Conservation (phyloP, 2,888 invertebrate species). For the Lithosia quadra region DNA sequence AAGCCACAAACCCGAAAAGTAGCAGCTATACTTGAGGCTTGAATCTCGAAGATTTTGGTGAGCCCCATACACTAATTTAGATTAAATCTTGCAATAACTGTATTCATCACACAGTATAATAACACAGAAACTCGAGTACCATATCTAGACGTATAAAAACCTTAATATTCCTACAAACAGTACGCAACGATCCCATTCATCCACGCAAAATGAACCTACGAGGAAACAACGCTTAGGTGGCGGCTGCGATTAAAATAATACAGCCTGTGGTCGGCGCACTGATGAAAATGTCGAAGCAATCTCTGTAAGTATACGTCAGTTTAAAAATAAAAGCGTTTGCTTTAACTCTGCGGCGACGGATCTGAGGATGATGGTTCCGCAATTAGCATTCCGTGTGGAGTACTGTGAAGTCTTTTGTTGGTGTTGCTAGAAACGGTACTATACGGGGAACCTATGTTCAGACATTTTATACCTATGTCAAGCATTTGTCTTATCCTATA, state of each 20-base stretch:
- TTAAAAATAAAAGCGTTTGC: constrained; percentile 81
- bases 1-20: neutral
- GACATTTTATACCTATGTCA: neutral
- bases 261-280: constrained; percentile 74
- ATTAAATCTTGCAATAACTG: neutral
- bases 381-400: constrained; percentile 71
- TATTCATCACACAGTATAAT: neutral
- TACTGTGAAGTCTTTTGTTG: constrained; percentile 63
- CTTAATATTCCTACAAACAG: constrained; percentile 11
- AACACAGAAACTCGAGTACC: neutral
- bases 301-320: constrained; percentile 80
- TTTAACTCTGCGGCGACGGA: constrained; percentile 71
- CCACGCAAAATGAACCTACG: constrained; percentile 53
- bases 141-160: neutral
- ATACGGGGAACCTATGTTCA: constrained; percentile 2
- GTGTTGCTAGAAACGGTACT: constrained; percentile 25
- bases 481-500: no score
- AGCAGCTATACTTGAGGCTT: neutral
- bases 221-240: constrained; percentile 63
- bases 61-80: neutral
- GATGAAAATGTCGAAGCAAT: constrained; percentile 83
- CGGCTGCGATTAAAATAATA: constrained; percentile 82
- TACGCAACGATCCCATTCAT: constrained; percentile 43
- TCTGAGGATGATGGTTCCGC: constrained; percentile 67
- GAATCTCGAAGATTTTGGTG: neutral